Evolutionary conservation across 2,113 vertebrate species (phyloP), one percentile per base, ranked within the genome.

Genomic region (Microtus richardsoni): DNA sequence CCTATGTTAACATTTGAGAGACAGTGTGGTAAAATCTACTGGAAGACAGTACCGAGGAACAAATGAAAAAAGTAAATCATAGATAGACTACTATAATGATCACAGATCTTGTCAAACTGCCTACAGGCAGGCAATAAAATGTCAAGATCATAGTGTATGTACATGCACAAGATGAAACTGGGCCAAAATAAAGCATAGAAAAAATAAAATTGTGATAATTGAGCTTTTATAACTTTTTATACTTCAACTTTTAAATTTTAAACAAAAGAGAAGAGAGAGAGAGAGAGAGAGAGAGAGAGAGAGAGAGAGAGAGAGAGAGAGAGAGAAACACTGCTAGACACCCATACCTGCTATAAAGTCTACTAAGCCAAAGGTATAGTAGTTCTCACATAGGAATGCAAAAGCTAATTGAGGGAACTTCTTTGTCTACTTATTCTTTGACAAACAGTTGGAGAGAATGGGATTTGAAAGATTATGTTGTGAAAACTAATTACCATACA

Each of bases 91-190:
- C n/a, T 30, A 64, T 49, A 73, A 89, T 84, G 49, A 58, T 44
- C 87, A 89, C 9, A 92, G 78, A 77, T 88, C 90, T 62, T 70
- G 22, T 94, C 71, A 93, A 88, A 91, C n/a, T 89, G 60, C 78
- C 91, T 82, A 89, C 5, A 88, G 73, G 39, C 71, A 41, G 74
- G 47, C 62, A 64, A 88, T 75, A 94, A 80, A 90, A 80, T 62
- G 77, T 19, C 41, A 92, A 71, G 91, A 74, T 90, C 77, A 58
- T n/a, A 44, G 5, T 44, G 16, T n/a, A 33, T 68, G 8, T 73
- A 36, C n/a, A 1, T 41, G 17, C 26, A 30, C 28, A 78, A 78
- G 28, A 78, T 16, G 44, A 28, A 47, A 7, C 13, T 19, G 24
- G 5, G 49, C 13, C 60, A 87, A 82, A 74, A 74, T 33, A 44